Evolutionary conservation across 2,888 invertebrate species (phyloP), one percentile per base, ranked within the genome.

Genomic region (Ichneumoninae sp.): DNA sequence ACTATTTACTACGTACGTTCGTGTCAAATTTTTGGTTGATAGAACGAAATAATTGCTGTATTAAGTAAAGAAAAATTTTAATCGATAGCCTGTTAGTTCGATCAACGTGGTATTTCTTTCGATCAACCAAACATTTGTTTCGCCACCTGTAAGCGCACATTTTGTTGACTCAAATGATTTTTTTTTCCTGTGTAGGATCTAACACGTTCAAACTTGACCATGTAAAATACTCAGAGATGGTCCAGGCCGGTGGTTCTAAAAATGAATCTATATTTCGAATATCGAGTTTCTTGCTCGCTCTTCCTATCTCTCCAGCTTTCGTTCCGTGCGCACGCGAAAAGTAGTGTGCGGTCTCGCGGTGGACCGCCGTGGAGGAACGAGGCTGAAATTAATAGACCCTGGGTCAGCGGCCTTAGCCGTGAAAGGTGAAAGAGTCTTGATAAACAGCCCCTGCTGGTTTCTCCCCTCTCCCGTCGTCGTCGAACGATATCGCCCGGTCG

Each of bases 371-470:
- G 76, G 60, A 76, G 71, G 76, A 66, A 72, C 54, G 74, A 78
- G 81, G 70, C 57, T 81, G 50, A 82, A 84, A 81, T 74, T 78
- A 84, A 84, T 82, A 75, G 82, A 78, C 78, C 82, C 74, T n/a
- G 60, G 33, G 50, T 68, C 68, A 72, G 76, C 71, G 68, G 82
- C 72, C 72, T 85, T 62, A 79, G 66, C 71, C 70, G 30, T 83
- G 87, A 80, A 79, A 87, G 88, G 86, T 87, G 88, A 89, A 89
- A 88, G 88, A 89, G 89, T 85, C 86, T 88, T 91, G 92, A 92
- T 92, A 92, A 92, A 92, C 91, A 91, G 86, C 88, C 81, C 88
- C 82, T 52, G 70, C 77, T 84, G 74, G 85, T 88, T 86, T 89
- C 88, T 89, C 88, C 87, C 87, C 65, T 6, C 33, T 33, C 72